These are phyloP conservation scores for Plagodis pulveraria DNA, from an alignment of 2,888 invertebrate genomes.

Conservation along the genomic window DNA sequence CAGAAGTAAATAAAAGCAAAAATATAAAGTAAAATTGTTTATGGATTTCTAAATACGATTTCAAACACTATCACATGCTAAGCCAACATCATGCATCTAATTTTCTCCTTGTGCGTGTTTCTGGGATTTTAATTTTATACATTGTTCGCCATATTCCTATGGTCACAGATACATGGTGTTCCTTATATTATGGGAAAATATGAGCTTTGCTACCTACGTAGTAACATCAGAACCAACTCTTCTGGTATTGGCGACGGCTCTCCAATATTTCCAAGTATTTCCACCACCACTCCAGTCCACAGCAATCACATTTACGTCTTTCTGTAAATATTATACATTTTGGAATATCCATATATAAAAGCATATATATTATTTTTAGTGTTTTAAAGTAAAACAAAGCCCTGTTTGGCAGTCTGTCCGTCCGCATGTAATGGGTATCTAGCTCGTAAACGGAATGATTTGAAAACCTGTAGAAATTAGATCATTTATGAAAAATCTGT, in stretches of 20 bases:
- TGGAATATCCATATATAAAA: background rate
- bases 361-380: background rate
- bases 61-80: no score
- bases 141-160: no score
- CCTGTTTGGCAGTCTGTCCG: background rate
- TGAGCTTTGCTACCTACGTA: conserved; percentile 54
- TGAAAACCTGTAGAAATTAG: no score
- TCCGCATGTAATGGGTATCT: background rate
- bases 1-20: background rate
- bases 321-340: conserved; percentile 67
- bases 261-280: conserved; percentile 86
- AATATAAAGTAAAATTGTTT: background rate
- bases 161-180: no score
- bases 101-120: no score
- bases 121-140: no score
- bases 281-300: conserved; percentile 88
- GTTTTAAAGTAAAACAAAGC: background rate
- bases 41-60: no score
- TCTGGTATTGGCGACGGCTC: conserved; percentile 85
- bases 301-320: conserved; percentile 85
- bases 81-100: no score
- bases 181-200: background rate
- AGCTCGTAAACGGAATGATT: no score
- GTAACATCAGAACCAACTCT: conserved; percentile 83
- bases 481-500: no score